Percentiles rank a stretch among this genome's conserved stretches.
phyloP scores from a whole-genome alignment of 1,140 invertebrate species.

The Drosophila baimaii region DNA sequence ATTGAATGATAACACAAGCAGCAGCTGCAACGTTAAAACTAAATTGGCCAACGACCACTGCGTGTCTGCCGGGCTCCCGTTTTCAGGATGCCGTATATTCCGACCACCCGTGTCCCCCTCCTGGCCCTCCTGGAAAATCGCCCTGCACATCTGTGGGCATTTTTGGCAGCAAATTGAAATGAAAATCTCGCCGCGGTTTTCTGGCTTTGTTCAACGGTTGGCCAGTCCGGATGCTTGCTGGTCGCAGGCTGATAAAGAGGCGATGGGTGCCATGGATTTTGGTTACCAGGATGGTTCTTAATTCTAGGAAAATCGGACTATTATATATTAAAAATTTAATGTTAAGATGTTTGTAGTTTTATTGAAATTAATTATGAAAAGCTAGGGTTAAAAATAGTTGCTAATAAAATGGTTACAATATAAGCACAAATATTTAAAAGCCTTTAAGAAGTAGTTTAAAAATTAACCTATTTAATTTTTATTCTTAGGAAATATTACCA shows the following conservation, averaged over 20 bases:
- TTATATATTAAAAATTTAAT: not conserved
- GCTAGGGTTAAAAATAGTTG: too few species aligned
- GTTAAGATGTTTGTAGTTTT: not conserved
- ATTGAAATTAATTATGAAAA: too few species aligned
- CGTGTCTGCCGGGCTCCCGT: slow-evolving; percentile 47
- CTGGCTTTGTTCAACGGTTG: slow-evolving; percentile 63
- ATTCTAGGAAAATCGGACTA: not conserved
- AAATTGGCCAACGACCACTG: slow-evolving; percentile 73
- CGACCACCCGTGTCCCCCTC: not conserved
- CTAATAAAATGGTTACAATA: too few species aligned
- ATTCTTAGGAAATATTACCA: not conserved
- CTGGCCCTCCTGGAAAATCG: not conserved
- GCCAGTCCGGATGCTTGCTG: slow-evolving; percentile 30
- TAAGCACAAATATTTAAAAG: too few species aligned
- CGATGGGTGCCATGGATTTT: slow-evolving; percentile 11
- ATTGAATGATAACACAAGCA: slow-evolving; percentile 74
- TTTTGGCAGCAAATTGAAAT: slow-evolving; percentile 75
- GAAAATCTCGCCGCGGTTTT: slow-evolving; percentile 68
- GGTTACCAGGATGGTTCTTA: not conserved
- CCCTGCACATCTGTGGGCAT: slow-evolving; percentile 19
- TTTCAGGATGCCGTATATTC: slow-evolving; percentile 3
- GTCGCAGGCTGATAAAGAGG: slow-evolving; percentile 56
- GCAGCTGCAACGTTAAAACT: slow-evolving; percentile 63
- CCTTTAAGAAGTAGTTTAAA: too few species aligned
- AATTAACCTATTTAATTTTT: not conserved